Base-by-base conservation (phyloP, 2,888 invertebrate species). In the Diarsia brunnea region DNA sequence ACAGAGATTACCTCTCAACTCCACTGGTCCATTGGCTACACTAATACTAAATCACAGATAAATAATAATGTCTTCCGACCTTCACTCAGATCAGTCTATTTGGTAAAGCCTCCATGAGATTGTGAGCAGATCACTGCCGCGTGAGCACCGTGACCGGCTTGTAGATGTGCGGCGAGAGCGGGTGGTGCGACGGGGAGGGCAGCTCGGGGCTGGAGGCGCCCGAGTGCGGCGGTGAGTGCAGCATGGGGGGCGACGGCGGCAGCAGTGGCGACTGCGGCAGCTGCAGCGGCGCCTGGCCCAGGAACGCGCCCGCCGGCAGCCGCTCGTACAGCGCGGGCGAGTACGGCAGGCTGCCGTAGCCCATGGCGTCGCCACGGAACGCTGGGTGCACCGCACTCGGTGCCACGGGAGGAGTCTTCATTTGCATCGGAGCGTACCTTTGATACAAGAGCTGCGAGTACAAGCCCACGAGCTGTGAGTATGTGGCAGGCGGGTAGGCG, bases 391-490 rank as follows among this genome's bases (percentile, higher is more conserved):
- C 93, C 0, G 97, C 97, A 10, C 95, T 97, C 51, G 96, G 97
- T 14, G 95, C 95, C 27, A 97, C 95, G 5, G 96, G 96, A 16
- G 96, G 97, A 47, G 94, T 95, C 91, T 94, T 96, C 91, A 95
- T 95, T 80, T 97, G 97, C 87, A 97, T 96, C 69, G 96, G 98
- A 90, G 93, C 98, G 94, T 97, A 98, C 85, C 97, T 96, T 92
- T 97, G 97, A 90, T 98, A 98, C 89, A 98, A 95, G 72, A 98
- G 97, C 69, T 98, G 96, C 0, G 97, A 97, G 92, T 97, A 97
- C 4, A 97, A 91, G 1, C 97, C 96, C 77, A 97, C 96, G 12
- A 97, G 94, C 53, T 97, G 97, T 0, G 97, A 97, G 90, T 97
- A 97, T 0, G 97, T 96, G 10, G 97, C 95, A 24, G 97, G 97